Conservation (phyloP, 1,140 invertebrate genomes). For the Brachionus calyciflorus region DNA sequence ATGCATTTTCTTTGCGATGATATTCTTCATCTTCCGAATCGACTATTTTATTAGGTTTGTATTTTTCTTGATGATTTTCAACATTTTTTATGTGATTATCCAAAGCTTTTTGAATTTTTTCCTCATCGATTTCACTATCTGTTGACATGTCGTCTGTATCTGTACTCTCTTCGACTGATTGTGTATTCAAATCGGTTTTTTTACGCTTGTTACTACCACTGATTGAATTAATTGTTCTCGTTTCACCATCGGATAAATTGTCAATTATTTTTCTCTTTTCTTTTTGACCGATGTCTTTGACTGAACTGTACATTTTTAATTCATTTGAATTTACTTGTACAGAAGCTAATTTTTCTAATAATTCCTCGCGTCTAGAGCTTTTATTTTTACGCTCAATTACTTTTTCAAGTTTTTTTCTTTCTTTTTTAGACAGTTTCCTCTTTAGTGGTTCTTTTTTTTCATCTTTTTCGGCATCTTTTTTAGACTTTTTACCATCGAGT, state of each 20-base stretch:
- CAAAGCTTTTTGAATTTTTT: background rate
- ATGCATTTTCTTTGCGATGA: background rate
- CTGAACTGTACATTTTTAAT: constrained; percentile 30
- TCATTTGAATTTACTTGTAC: constrained; percentile 37
- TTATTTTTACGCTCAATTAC: constrained; percentile 35
- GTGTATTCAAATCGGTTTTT: background rate
- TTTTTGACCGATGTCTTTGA: constrained; percentile 41
- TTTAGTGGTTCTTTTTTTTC: background rate
- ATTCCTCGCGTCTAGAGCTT: constrained; percentile 14
- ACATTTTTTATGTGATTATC: background rate
- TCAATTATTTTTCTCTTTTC: background rate
- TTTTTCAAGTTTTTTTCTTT: constrained; percentile 26
- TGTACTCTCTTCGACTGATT: background rate
- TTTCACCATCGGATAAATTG: background rate
- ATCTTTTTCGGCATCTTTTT: background rate
- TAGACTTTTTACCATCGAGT: background rate
- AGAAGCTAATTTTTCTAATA: constrained; percentile 21
- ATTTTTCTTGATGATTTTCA: constrained; percentile 6
- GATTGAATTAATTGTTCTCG: background rate
- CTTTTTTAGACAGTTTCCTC: constrained; percentile 19
- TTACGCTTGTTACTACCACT: constrained; percentile 1
- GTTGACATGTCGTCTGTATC: constrained; percentile 30
- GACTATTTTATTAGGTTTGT: background rate
- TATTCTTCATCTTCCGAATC: constrained; percentile 41
- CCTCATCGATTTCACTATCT: constrained; percentile 31